Percentiles rank a stretch among this genome's conserved stretches.
These are phyloP conservation scores for Ficedula albicollis DNA, from an alignment of 2,797 vertebrate genomes.

Conservation along the genomic window DNA sequence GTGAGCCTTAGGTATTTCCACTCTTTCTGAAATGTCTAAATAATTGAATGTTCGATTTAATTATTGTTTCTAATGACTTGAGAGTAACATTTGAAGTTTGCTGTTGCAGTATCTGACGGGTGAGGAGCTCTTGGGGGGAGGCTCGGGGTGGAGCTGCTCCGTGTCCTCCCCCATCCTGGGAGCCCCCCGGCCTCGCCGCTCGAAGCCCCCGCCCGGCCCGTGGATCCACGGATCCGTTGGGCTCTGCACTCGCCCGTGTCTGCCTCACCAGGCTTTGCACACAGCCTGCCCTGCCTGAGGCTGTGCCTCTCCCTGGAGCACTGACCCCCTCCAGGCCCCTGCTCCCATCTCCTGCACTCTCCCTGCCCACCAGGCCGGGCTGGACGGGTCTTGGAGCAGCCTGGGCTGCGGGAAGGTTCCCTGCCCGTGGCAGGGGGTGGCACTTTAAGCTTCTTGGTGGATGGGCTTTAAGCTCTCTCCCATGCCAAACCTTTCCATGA, in stretches of 20 bases:
- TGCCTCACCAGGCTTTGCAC: background rate
- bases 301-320: background rate
- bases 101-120: accelerated
- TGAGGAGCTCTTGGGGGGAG: background rate
- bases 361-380: background rate
- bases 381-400: accelerated
- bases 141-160: accelerated
- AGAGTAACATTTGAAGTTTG: background rate
- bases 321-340: background rate
- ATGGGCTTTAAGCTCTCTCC: background rate
- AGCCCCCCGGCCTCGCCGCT: accelerated
- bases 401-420: background rate
- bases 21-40: background rate
- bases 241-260: background rate
- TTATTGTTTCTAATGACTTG: background rate
- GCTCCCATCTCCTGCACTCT: background rate
- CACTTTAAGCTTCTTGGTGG: too few species aligned
- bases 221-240: background rate
- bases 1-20: background rate
- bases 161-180: background rate
- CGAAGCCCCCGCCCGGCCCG: accelerated
- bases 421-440: background rate
- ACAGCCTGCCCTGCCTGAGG: background rate
- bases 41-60: background rate
- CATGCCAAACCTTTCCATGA: background rate